Evolutionary conservation across 1,140 invertebrate genomes (phyloP), one percentile per base, ranked within the genome.

Genomic region (Periplaneta americana): DNA sequence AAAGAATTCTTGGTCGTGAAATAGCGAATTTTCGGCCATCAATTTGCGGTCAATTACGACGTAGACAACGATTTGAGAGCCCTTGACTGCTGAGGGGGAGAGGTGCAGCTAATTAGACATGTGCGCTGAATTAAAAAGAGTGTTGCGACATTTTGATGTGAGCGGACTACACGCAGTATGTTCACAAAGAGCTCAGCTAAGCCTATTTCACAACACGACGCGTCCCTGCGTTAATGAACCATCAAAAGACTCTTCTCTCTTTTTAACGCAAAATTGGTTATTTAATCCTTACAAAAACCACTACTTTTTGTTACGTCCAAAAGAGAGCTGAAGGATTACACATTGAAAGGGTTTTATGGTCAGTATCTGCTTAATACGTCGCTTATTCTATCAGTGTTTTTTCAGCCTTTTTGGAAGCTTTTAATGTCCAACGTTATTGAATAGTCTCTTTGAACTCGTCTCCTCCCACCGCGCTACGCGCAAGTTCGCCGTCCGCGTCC

Each of bases 221-320:
- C 76, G 34, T 18, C n/a, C 35, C 35, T 31, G 34, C 33, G 18
- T 34, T 78, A 77, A 78, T 78, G 76, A 37, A 78, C 22, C 76
- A 36, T 78, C 76, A 78, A 78, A 78, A 78, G 35, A 31, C 2
- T 66, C 48, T 78, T 34, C 76, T 78, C 35, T 36, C 34, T 34
- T 78, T 78, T 78, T 78, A 28, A 22, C 35, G 76, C 76, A 78
- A 78, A 78, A 78, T 78, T 78, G 36, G 76, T 78, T 78, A 78
- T 31, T 34, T 78, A 78, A 78, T 78, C 76, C 76, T 78, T 78
- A 22, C n/a, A 36, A 36, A 78, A 34, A 78, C 76, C 76, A 31
- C 35, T 78, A 36, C 76, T 78, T 78, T 75, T 78, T 78, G 76
- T 39, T 78, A 34, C 28, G 76, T 78, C 34, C 35, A 28, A 78